phyloP scores from a whole-genome alignment of 2,113 vertebrate species.

The Panurus biarmicus region DNA sequence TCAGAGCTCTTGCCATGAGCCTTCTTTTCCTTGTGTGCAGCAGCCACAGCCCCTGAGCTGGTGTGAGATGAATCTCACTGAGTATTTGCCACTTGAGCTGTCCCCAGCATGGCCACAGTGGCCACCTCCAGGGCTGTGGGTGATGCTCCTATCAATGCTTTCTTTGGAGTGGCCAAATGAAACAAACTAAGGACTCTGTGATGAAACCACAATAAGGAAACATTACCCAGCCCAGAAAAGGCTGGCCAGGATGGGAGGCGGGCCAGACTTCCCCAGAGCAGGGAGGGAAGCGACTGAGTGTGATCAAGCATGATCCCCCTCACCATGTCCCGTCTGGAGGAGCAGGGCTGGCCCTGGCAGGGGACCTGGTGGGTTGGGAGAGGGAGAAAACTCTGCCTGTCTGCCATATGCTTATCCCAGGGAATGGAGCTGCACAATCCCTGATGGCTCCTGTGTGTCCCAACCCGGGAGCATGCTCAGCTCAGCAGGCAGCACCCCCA shows the following conservation, averaged over 20 bases:
- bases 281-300: not conserved
- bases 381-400: not conserved
- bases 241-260: not conserved
- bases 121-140: not conserved
- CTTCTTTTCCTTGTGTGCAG: not conserved
- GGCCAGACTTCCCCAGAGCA: not conserved
- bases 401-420: not conserved
- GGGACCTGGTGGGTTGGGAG: not conserved
- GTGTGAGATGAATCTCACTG: not conserved
- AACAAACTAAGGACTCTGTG: not conserved
- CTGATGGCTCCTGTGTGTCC: not conserved
- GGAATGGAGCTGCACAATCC: not conserved
- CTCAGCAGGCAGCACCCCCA: not conserved
- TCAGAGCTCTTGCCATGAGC: accelerated
- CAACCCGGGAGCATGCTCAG: not conserved
- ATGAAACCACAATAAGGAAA: not conserved
- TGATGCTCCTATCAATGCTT: not conserved
- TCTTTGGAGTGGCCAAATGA: not conserved
- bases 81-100: not conserved
- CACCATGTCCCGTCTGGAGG: not conserved
- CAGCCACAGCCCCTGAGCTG: not conserved
- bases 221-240: not conserved
- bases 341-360: not conserved
- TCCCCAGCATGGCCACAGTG: not conserved
- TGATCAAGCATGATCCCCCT: not conserved